These are phyloP conservation scores for Euproctis similis DNA, from an alignment of 2,888 invertebrate species.

Conservation along the genomic window DNA sequence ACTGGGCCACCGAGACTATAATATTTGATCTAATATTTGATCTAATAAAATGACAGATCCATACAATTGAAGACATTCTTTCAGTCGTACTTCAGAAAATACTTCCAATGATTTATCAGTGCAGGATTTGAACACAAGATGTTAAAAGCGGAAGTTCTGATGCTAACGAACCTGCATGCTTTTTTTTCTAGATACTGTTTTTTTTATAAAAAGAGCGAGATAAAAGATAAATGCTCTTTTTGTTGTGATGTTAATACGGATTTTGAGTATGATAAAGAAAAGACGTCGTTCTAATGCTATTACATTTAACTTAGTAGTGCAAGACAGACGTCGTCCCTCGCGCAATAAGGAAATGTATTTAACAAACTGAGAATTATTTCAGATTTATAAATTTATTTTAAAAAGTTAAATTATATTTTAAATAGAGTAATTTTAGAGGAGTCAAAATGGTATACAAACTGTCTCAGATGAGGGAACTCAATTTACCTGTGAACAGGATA, in stretches of 20 bases:
- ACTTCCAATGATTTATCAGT: too few species aligned
- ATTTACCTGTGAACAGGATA: conserved; percentile 31
- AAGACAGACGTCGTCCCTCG: conserved; percentile 4
- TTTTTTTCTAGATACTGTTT: too few species aligned
- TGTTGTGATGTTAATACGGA: background rate
- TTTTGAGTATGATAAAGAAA: background rate
- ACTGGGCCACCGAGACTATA: too few species aligned
- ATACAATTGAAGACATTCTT: too few species aligned
- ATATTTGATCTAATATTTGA: too few species aligned
- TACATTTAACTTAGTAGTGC: conserved; percentile 9
- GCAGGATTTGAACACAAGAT: too few species aligned
- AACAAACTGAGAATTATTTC: background rate
- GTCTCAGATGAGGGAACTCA: conserved; percentile 27
- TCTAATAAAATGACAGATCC: too few species aligned
- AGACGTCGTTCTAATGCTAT: background rate
- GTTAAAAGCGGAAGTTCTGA: too few species aligned
- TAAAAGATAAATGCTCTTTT: background rate
- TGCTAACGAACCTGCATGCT: too few species aligned
- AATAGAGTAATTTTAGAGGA: background rate
- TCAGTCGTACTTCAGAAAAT: too few species aligned
- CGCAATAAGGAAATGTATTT: background rate
- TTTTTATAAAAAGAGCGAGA: background rate
- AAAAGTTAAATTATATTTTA: background rate
- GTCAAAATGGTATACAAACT: conserved; percentile 49
- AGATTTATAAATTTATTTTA: background rate